A percentile compares a stretch with the other conserved stretches of the same genome.
phyloP scores from a whole-genome alignment of 2,797 vertebrate species.

The Sebastes itinus region DNA sequence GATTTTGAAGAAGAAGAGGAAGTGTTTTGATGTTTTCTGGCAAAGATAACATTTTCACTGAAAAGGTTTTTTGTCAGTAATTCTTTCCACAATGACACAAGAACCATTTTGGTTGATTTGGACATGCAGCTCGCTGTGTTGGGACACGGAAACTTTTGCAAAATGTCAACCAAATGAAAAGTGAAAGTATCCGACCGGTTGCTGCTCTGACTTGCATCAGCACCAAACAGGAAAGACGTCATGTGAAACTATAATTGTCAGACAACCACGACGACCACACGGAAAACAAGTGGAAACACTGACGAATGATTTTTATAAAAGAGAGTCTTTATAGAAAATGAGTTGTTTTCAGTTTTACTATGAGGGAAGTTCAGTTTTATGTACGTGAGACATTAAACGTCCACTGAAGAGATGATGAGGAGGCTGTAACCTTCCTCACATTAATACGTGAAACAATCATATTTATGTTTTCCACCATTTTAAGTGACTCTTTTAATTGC shows the following conservation, averaged over 20 bases:
- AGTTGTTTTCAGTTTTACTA: background rate
- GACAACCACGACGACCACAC: background rate
- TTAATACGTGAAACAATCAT: background rate
- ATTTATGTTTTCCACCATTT: too few species aligned
- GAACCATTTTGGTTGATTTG: too few species aligned
- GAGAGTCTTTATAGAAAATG: background rate
- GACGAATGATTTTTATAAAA: background rate
- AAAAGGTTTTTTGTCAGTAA: background rate
- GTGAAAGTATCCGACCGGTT: background rate
- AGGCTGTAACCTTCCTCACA: background rate
- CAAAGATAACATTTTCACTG: background rate
- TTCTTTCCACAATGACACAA: background rate
- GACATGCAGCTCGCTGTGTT: too few species aligned
- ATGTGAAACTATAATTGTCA: fast-evolving
- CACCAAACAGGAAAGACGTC: too few species aligned
- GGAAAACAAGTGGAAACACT: fast-evolving
- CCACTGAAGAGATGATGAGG: background rate
- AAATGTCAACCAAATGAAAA: background rate
- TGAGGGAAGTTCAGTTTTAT: background rate
- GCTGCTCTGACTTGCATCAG: background rate
- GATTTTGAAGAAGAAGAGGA: background rate
- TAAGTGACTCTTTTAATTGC: too few species aligned
- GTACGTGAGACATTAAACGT: background rate
- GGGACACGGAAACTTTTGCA: background rate
- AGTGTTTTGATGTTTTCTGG: background rate